Conservation (phyloP, 2,797 vertebrate genomes). For the Ctenopoma multispine region DNA sequence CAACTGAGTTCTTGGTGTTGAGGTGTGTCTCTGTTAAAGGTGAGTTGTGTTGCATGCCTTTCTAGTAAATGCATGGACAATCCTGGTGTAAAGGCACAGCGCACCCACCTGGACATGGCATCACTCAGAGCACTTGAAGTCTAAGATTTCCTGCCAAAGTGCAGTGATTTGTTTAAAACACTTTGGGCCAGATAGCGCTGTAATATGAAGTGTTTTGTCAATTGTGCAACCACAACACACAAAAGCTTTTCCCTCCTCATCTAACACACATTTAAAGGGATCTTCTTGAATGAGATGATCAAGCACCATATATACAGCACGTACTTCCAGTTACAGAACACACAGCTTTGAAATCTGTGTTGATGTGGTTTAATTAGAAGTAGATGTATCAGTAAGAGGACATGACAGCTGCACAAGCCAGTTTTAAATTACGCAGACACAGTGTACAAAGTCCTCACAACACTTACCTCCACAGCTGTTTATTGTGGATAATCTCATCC, state of each 20-base stretch:
- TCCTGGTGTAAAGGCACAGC: slow-evolving; percentile 30
- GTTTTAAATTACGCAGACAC: slow-evolving; percentile 13
- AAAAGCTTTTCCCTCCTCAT: no score
- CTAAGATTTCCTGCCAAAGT: not conserved
- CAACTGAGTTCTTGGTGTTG: not conserved
- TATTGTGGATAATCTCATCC: slow-evolving; percentile 14
- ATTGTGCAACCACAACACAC: no score
- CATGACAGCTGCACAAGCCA: not conserved
- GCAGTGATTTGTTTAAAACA: not conserved
- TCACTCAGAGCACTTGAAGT: slow-evolving; percentile 7
- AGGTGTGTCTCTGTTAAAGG: not conserved
- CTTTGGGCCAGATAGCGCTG: no score
- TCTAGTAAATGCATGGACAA: slow-evolving; percentile 7
- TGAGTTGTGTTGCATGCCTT: slow-evolving; percentile 15
- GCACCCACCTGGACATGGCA: slow-evolving; percentile 43
- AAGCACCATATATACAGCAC: not conserved
- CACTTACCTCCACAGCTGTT: not conserved
- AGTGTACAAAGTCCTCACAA: not conserved
- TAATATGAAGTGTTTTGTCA: no score
- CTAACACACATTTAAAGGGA: not conserved
- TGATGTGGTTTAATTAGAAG: not conserved
- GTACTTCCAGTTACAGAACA: no score
- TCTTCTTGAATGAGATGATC: not conserved
- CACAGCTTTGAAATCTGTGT: no score
- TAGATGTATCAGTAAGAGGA: not conserved